These are phyloP conservation scores for Patella ulyssiponensis DNA, from an alignment of 2,888 invertebrate genomes.

Conservation along the genomic window DNA sequence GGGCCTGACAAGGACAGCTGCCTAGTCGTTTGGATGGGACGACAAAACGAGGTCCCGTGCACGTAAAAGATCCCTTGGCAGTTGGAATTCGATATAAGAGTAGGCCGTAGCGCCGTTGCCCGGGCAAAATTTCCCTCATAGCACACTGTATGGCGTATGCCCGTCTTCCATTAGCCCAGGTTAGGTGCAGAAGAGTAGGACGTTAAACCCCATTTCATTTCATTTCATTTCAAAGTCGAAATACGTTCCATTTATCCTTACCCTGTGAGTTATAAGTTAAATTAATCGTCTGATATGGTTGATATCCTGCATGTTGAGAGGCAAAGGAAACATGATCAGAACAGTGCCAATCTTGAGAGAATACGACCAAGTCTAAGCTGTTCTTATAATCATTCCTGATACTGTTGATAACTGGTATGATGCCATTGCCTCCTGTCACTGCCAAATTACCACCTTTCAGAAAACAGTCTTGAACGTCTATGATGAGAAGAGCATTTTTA, in stretches of 20 bases:
- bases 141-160: too few species aligned
- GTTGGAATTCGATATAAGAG: too few species aligned
- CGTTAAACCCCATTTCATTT: too few species aligned
- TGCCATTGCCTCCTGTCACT: constrained; percentile 49
- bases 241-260: constrained; percentile 28
- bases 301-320: constrained; percentile 46
- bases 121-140: too few species aligned
- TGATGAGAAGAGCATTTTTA: constrained; percentile 51
- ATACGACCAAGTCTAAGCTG: constrained; percentile 50
- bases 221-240: not conserved
- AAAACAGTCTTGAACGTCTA: constrained; percentile 67
- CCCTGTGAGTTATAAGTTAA: constrained; percentile 53
- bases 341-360: constrained; percentile 66
- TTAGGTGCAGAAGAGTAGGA: too few species aligned
- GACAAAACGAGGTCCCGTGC: too few species aligned
- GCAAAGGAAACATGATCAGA: constrained; percentile 65
- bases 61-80: too few species aligned
- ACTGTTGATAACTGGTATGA: constrained; percentile 58
- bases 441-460: constrained; percentile 57
- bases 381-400: constrained; percentile 46
- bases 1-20: too few species aligned
- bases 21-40: too few species aligned
- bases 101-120: too few species aligned
- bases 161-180: too few species aligned
- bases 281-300: constrained; percentile 27